Percentiles rank a stretch among this genome's conserved stretches.
Evolutionary conservation across 1,140 invertebrate genomes (phyloP).

Genomic region (Solenopsis invicta): DNA sequence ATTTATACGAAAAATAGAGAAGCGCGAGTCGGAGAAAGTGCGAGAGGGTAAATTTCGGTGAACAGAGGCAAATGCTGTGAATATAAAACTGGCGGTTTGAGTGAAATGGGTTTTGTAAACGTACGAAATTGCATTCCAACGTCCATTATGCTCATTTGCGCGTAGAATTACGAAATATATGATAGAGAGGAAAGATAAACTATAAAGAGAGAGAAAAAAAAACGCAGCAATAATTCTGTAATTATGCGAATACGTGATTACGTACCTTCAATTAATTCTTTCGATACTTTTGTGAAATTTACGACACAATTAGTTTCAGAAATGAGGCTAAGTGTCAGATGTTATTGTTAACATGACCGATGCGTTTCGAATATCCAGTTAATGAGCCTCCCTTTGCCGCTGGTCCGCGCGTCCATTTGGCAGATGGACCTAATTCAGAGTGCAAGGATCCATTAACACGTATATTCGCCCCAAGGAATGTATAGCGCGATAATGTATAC

Average conservation of each 20-base stretch:
- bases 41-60: slow-evolving; percentile 38
- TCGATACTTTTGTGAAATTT: slow-evolving; percentile 1
- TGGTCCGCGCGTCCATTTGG: slow-evolving; percentile 69
- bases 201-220: background rate
- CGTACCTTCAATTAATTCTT: background rate
- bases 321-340: slow-evolving; percentile 45
- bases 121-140: slow-evolving; percentile 47
- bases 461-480: slow-evolving; percentile 76
- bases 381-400: slow-evolving; percentile 68
- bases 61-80: slow-evolving; percentile 1
- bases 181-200: background rate
- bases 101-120: slow-evolving; percentile 54
- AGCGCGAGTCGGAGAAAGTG: background rate
- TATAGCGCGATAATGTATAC: slow-evolving; percentile 65
- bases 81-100: slow-evolving; percentile 45
- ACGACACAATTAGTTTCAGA: slow-evolving; percentile 51
- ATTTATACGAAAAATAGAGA: slow-evolving; percentile 57
- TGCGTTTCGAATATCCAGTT: slow-evolving; percentile 48
- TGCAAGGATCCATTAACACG: slow-evolving; percentile 75
- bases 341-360: slow-evolving; percentile 65
- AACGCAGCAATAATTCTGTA: background rate
- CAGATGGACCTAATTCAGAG: slow-evolving; percentile 75
- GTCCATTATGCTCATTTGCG: slow-evolving; percentile 40
- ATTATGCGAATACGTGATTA: background rate
- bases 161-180: slow-evolving; percentile 30